phyloP scores from a whole-genome alignment of 2,797 vertebrate genomes.

The Danio choprae region DNA sequence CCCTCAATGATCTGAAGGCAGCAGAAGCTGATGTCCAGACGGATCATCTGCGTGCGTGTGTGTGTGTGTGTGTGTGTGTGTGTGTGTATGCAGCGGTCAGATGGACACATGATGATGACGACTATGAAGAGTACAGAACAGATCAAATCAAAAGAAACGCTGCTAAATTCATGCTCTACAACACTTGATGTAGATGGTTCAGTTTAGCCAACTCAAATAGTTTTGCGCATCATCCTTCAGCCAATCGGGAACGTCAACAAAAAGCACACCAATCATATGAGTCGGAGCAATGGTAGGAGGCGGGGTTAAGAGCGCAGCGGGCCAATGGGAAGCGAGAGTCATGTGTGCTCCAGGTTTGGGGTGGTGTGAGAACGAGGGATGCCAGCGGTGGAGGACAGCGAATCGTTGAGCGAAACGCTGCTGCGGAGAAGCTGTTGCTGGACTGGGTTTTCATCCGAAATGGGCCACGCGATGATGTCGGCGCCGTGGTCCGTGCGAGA shows the following conservation, averaged over 20 bases:
- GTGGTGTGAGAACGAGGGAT: constrained; percentile 65
- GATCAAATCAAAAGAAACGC: constrained; percentile 5
- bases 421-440: constrained; percentile 65
- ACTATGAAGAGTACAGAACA: constrained; percentile 35
- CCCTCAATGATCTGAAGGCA: constrained; percentile 4
- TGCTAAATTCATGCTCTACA: constrained; percentile 36
- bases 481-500: constrained; percentile 90
- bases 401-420: constrained; percentile 73
- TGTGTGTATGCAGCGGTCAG: background rate
- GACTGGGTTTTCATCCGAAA: constrained; percentile 76
- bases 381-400: constrained; percentile 65
- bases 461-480: constrained; percentile 80
- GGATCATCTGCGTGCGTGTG: constrained; percentile 5
- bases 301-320: constrained; percentile 33
- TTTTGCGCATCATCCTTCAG: background rate
- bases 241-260: constrained; percentile 25
- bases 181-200: background rate
- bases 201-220: background rate
- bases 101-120: background rate
- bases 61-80: background rate
- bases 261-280: constrained; percentile 42
- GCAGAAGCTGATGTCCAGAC: constrained; percentile 28
- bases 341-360: constrained; percentile 53
- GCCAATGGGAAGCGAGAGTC: constrained; percentile 36
- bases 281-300: constrained; percentile 21